Base-by-base conservation (phyloP, 2,888 invertebrate genomes). In the Aethes cnicana region DNA sequence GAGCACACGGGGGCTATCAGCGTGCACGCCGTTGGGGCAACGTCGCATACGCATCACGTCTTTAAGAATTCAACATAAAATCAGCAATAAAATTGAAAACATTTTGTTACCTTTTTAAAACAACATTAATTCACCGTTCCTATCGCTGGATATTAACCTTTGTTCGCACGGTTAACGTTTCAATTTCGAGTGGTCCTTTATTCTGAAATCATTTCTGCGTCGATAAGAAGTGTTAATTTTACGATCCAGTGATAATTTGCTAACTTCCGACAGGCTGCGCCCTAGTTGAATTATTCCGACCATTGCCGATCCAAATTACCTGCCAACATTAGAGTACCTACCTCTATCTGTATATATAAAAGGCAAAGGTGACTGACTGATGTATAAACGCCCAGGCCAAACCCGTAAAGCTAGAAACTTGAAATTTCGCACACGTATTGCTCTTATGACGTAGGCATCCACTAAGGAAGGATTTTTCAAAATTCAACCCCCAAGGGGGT, bases 171-270 rank as follows among this genome's bases (percentile, higher is more conserved):
- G 68, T 57, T 72, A 60, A 62, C 78, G 68, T 85, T 62, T 83
- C 81, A 84, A 69, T 71, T 75, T 83, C 64, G 54, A 68, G 73
- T 56, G 54, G 55, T 30, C 57, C 60, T 59, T 44, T 56, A 66
- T 68, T 74, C 64, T 66, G 73, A 84, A 84, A 87, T 87, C 81
- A 87, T 86, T 83, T 84, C 77, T 81, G 74, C 78, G 80, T 83
- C 86, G 89, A 89, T 89, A 89, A 87, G 86, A 81, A 83, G 85
- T 84, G 89, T 88, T 89, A 88, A 88, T 88, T 89, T 89, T 88
- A 89, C 88, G 88, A 89, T 77, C 78, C 82, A 85, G 85, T 85
- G 89, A 89, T 89, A 89, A 89, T 89, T 89, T 88, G 88, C 85
- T 83, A 87, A 89, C 89, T 89, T 89, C 89, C 88, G 89, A 87